Evolutionary conservation across 2,888 invertebrate genomes (phyloP).

Genomic region (Fissipunctia ypsillon): DNA sequence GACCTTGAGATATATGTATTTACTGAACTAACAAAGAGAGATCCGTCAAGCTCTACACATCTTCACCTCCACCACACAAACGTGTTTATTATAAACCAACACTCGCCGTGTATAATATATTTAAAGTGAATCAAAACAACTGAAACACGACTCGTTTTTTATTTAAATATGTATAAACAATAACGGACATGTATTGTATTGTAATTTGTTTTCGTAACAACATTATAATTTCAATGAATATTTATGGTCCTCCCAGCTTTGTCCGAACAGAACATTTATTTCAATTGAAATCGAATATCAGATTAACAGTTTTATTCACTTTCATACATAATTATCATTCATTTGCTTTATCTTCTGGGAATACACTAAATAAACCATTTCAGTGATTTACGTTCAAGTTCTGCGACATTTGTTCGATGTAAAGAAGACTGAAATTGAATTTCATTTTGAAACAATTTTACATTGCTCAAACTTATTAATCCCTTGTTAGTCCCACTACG

Average conservation of each 20-base stretch:
- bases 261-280: slow-evolving; percentile 25
- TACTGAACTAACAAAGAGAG: neutral
- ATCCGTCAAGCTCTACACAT: no score
- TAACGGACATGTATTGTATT: slow-evolving; percentile 1
- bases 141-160: neutral
- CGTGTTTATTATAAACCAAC: neutral
- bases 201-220: slow-evolving; percentile 23
- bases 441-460: slow-evolving; percentile 15
- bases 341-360: neutral
- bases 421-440: slow-evolving; percentile 23
- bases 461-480: slow-evolving; percentile 31
- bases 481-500: slow-evolving; percentile 15
- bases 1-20: neutral
- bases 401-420: neutral
- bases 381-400: slow-evolving; percentile 20
- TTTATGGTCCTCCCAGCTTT: slow-evolving; percentile 4
- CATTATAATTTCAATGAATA: slow-evolving; percentile 26
- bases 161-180: slow-evolving; percentile 10
- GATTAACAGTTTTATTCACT: slow-evolving; percentile 19
- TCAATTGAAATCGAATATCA: slow-evolving; percentile 28
- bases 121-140: slow-evolving; percentile 6
- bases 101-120: neutral
- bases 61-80: neutral
- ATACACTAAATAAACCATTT: slow-evolving; percentile 2
- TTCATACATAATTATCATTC: slow-evolving; percentile 18